A percentile compares a stretch with the other conserved stretches of the same genome.
These are phyloP conservation scores for Andrena praecox DNA, from an alignment of 2,888 invertebrate species.

Conservation along the genomic window DNA sequence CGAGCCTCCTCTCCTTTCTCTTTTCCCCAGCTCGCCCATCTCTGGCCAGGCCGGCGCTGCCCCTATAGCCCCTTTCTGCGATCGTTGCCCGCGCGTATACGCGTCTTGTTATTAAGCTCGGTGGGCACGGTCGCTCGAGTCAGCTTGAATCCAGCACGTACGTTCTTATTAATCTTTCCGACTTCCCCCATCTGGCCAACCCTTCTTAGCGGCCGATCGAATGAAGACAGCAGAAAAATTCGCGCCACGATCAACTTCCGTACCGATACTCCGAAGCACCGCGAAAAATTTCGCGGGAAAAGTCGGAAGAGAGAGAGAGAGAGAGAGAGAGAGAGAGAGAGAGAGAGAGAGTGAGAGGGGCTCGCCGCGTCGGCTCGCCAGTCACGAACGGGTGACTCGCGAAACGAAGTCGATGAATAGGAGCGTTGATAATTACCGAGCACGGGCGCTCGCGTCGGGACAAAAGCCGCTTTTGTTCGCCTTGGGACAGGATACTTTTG, in stretches of 20 bases:
- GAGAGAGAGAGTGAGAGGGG: neutral
- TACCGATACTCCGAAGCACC: neutral
- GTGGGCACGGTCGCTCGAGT: conserved; percentile 61
- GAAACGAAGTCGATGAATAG: conserved; percentile 63
- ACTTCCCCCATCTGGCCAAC: conserved; percentile 22
- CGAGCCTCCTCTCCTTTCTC: conserved; percentile 35
- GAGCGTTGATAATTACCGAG: conserved; percentile 64
- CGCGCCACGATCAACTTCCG: neutral
- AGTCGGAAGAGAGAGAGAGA: neutral
- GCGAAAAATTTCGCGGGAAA: conserved; percentile 19
- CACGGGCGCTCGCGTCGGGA: conserved; percentile 48
- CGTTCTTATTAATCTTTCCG: conserved; percentile 47
- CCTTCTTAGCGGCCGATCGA: neutral
- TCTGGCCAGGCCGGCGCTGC: conserved; percentile 16
- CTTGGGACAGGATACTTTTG: conserved; percentile 49
- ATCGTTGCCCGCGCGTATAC: conserved; percentile 64
- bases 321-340: neutral
- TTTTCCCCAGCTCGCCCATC: conserved; percentile 6
- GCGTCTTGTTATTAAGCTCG: conserved; percentile 70
- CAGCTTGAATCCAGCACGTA: conserved; percentile 48
- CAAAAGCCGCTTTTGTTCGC: conserved; percentile 60
- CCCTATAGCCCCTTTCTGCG: conserved; percentile 49
- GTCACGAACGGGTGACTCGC: conserved; percentile 54
- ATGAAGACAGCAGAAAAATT: neutral
- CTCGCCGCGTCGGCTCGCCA: conserved; percentile 16